Conservation (phyloP, 2,888 invertebrate genomes). For the Nemotelus pantherinus region DNA sequence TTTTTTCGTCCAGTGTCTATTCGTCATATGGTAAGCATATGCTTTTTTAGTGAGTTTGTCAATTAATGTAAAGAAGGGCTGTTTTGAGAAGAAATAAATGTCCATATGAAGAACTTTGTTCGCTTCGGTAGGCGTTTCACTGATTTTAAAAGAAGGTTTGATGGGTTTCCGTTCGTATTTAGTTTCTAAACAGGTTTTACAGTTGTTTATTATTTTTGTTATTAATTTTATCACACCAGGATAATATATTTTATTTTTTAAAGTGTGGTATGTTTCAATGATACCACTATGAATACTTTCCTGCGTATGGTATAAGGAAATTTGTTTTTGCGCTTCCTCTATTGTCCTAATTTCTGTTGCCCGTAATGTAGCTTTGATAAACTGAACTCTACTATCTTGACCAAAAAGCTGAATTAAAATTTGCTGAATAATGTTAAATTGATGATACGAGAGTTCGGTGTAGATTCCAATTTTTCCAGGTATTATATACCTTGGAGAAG, state of each 20-base stretch:
- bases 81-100: slow-evolving; percentile 45
- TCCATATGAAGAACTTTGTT: slow-evolving; percentile 48
- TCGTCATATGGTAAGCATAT: slow-evolving; percentile 45
- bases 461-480: slow-evolving; percentile 38
- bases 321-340: slow-evolving; percentile 46
- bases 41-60: slow-evolving; percentile 49
- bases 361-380: slow-evolving; percentile 38
- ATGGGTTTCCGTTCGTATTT: slow-evolving; percentile 49
- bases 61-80: slow-evolving; percentile 46
- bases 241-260: slow-evolving; percentile 45
- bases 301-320: slow-evolving; percentile 40
- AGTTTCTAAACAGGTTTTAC: slow-evolving; percentile 26
- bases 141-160: slow-evolving; percentile 35
- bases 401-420: slow-evolving; percentile 34
- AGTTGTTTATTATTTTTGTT: slow-evolving; percentile 49
- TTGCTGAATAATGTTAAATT: slow-evolving; percentile 41
- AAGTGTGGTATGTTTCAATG: slow-evolving; percentile 34
- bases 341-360: slow-evolving; percentile 27
- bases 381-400: slow-evolving; percentile 22
- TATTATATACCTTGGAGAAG: slow-evolving; percentile 27
- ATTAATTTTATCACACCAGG: slow-evolving; percentile 39
- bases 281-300: slow-evolving; percentile 45
- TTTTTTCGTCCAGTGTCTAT: too few species aligned
- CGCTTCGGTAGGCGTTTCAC: slow-evolving; percentile 43
- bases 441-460: slow-evolving; percentile 29